Conservation (phyloP, 2,888 invertebrate genomes). For the Linnaemya vulpina region DNA sequence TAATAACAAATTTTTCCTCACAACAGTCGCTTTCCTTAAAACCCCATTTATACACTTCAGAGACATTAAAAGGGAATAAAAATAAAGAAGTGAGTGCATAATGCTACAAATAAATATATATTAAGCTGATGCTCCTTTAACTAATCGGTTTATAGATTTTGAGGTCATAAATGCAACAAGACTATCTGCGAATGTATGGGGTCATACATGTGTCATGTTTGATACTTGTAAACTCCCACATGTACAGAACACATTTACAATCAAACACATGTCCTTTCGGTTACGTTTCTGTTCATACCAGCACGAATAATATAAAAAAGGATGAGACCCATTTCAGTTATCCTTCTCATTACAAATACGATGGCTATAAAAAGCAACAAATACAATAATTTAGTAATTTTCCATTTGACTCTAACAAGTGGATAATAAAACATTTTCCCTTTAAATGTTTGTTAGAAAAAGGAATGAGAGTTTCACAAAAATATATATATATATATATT, state of each 20-base stretch:
- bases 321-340: neutral
- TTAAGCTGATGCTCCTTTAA: slow-evolving; percentile 14
- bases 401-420: slow-evolving; percentile 46
- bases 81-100: neutral
- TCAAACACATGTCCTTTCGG: neutral
- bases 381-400: slow-evolving; percentile 23
- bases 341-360: slow-evolving; percentile 14
- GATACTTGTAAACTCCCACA: neutral
- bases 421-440: slow-evolving; percentile 42
- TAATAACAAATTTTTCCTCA: too few species aligned
- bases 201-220: slow-evolving; percentile 47
- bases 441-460: slow-evolving; percentile 20
- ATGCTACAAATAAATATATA: neutral
- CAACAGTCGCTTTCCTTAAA: neutral
- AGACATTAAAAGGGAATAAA: neutral
- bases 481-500: neutral
- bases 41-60: neutral
- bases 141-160: slow-evolving; percentile 57
- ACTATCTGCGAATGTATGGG: neutral
- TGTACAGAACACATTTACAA: neutral
- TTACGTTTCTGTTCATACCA: neutral
- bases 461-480: neutral
- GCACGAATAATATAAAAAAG: neutral
- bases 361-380: slow-evolving; percentile 9
- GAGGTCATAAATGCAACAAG: slow-evolving; percentile 61